phyloP scores from a whole-genome alignment of 1,140 invertebrate genomes.

The Trichonephila clavipes region DNA sequence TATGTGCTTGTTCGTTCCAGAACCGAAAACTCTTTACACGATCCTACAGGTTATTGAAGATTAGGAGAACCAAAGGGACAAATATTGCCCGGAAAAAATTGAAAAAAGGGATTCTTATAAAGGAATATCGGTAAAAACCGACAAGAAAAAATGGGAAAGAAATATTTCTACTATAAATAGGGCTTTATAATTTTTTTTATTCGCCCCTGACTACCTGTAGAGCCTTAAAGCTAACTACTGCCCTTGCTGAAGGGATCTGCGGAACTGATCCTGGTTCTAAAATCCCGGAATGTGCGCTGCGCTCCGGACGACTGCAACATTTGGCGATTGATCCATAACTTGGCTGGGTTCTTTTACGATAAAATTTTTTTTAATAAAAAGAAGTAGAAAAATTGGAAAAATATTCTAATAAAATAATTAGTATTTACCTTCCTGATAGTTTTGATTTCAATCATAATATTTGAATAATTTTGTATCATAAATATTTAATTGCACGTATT shows the following conservation, averaged over 20 bases:
- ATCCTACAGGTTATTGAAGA: slow-evolving; percentile 21
- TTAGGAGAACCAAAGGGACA: not conserved
- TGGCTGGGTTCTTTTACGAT: not conserved
- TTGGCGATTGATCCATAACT: slow-evolving; percentile 47
- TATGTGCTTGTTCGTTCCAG: slow-evolving; percentile 7
- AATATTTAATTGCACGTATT: no score
- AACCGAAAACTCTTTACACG: slow-evolving; percentile 36
- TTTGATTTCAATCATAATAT: no score
- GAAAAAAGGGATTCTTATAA: not conserved
- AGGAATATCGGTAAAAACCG: not conserved
- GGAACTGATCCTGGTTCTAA: slow-evolving; percentile 57
- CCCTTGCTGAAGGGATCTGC: slow-evolving; percentile 46
- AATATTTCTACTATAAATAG: not conserved
- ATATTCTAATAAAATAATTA: no score
- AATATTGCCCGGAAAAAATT: not conserved
- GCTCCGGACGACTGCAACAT: not conserved
- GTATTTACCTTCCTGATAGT: no score
- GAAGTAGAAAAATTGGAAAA: not conserved
- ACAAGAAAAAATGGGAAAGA: not conserved
- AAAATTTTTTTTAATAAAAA: not conserved
- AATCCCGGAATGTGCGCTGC: slow-evolving; percentile 53
- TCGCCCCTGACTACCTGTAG: slow-evolving; percentile 19
- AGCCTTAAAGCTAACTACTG: slow-evolving; percentile 49
- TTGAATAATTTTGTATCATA: no score
- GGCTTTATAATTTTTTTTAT: not conserved